Percentiles rank a stretch among this genome's conserved stretches.
Conservation (phyloP, 2,113 vertebrate species). For the Archocentrus centrarchus region DNA sequence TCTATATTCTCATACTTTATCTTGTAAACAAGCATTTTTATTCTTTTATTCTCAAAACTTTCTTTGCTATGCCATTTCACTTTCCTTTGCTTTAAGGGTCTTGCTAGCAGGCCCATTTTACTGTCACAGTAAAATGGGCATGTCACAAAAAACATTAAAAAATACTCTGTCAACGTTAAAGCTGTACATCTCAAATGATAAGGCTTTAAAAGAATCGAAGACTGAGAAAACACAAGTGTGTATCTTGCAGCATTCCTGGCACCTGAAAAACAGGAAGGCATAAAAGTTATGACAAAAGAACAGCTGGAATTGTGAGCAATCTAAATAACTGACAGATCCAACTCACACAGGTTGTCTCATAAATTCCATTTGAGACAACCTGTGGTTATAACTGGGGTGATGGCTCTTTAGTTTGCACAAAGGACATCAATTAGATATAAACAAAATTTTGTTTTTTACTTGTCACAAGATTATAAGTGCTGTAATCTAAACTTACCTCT, state of each 20-base stretch:
- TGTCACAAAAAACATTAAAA: not conserved
- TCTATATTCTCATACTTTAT: not conserved
- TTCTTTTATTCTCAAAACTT: rapidly evolving
- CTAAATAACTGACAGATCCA: not conserved
- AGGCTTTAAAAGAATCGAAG: not conserved
- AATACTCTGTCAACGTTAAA: not conserved
- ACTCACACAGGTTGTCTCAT: not conserved
- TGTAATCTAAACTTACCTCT: constrained; percentile 23
- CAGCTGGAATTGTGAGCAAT: not conserved
- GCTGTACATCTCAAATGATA: not conserved
- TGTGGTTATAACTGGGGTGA: not conserved
- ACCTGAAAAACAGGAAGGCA: constrained; percentile 24
- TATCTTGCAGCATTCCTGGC: not conserved
- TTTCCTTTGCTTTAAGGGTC: not conserved
- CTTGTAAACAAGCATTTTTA: not conserved
- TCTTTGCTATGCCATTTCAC: not conserved
- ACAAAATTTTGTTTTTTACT: not conserved
- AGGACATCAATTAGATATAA: not conserved
- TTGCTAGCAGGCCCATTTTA: not conserved
- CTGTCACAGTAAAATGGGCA: not conserved
- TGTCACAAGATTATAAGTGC: not conserved
- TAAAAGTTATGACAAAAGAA: not conserved
- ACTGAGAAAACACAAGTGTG: not conserved
- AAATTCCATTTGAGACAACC: not conserved
- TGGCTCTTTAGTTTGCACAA: not conserved